A percentile compares a stretch with the other conserved stretches of the same genome.
These are phyloP conservation scores for Tragelaphus oryx DNA, from an alignment of 2,797 vertebrate species.

Conservation along the genomic window DNA sequence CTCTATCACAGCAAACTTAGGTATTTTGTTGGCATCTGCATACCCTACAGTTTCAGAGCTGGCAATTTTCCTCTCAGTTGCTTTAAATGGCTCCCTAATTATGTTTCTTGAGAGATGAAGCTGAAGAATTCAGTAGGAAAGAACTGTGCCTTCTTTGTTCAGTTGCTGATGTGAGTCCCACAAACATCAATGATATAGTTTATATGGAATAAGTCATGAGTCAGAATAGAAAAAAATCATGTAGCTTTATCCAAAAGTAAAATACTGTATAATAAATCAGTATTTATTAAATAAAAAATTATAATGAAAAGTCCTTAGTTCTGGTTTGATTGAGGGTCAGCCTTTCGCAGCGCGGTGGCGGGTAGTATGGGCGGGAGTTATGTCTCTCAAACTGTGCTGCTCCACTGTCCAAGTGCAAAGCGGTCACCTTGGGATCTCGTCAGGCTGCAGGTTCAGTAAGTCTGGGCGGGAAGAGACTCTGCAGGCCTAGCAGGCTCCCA, in stretches of 20 bases:
- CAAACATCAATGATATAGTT: background rate
- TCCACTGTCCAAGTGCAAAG: background rate
- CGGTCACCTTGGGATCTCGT: background rate
- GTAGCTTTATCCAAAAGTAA: constrained; percentile 21
- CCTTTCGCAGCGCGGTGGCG: background rate
- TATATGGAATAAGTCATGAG: background rate
- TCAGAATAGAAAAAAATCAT: no score
- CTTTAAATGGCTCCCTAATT: background rate
- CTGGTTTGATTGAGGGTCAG: background rate
- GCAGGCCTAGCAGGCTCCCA: background rate
- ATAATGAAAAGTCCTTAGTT: background rate
- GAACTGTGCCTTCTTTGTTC: background rate
- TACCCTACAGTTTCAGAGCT: constrained; percentile 33
- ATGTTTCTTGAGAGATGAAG: constrained; percentile 9
- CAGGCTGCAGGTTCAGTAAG: background rate
- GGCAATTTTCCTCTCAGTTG: background rate
- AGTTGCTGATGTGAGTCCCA: background rate
- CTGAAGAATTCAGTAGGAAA: background rate
- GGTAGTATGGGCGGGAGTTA: background rate
- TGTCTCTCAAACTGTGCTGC: background rate
- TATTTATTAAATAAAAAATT: no score
- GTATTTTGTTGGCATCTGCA: constrained; percentile 10
- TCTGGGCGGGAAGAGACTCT: background rate
- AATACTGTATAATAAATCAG: background rate
- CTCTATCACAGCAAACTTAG: constrained; percentile 16